Percentiles rank a stretch among this genome's conserved stretches.
phyloP scores from a whole-genome alignment of 2,888 invertebrate genomes.

The Euzetes globulus region DNA sequence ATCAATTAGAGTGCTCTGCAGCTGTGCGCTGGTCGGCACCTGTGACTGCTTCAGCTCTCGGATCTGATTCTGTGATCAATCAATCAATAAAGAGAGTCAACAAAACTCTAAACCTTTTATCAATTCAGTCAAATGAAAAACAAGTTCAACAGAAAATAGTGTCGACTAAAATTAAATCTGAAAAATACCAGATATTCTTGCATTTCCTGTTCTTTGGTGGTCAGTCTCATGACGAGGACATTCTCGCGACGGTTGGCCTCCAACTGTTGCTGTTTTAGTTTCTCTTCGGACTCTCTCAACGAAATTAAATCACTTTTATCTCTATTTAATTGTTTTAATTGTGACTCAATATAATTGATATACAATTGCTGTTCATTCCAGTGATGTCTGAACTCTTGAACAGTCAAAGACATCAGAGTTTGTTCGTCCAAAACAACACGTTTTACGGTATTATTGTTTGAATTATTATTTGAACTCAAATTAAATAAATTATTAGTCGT shows the following conservation, averaged over 20 bases:
- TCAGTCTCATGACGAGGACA: constrained; percentile 79
- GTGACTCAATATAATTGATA: constrained; percentile 58
- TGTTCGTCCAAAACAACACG: constrained; percentile 21
- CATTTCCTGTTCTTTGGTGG: constrained; percentile 92
- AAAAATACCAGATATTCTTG: constrained; percentile 85
- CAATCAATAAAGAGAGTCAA: not conserved
- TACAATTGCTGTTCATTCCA: constrained; percentile 70
- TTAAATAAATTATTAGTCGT: constrained; percentile 7
- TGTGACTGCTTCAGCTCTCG: constrained; percentile 84
- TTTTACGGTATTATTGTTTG: not conserved
- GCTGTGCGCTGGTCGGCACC: constrained; percentile 64
- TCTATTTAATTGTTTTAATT: constrained; percentile 29
- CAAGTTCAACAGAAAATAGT: not conserved
- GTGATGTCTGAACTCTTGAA: constrained; percentile 39
- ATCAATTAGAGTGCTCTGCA: constrained; percentile 78
- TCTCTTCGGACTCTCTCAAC: constrained; percentile 56
- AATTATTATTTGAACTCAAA: not conserved
- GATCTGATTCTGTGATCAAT: constrained; percentile 70
- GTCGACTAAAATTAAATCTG: too few species aligned
- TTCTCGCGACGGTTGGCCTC: constrained; percentile 86
- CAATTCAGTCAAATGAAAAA: not conserved
- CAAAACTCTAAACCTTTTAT: not conserved
- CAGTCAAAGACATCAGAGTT: constrained; percentile 15
- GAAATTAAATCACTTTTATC: constrained; percentile 24
- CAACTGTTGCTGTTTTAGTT: constrained; percentile 66